Base-by-base conservation (phyloP, 1,140 invertebrate species). In the Drosophila nebulosa region DNA sequence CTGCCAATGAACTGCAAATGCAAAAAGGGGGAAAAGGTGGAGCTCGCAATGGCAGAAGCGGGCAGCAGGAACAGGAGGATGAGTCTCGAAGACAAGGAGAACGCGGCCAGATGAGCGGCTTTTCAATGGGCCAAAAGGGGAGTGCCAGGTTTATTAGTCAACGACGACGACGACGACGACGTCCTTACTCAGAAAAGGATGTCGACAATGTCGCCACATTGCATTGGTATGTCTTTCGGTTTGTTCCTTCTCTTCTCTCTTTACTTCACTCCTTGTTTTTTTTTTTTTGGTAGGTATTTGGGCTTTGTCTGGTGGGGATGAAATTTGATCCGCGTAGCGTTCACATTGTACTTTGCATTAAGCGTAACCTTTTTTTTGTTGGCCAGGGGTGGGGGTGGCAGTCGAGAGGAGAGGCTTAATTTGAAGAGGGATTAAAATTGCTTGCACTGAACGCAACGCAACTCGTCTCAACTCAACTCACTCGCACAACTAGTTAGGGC, bases 1-100 rank as follows among this genome's bases (percentile, higher is more conserved):
- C 86, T 88, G 88, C 86, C 86, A 90, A 90, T 90, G 86, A 90
- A 90, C 86, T 90, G 86, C 72, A 69, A 89, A 78, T 57, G 65
- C 36, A 65, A 64, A 65, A 64, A 27, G 42, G 53, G 50, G 42
- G 14, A 22, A 16, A 39, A 62, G 36, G 18, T 3, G 30, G 42
- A 7, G 64, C 22, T 4, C 32, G 36, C 56, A 60, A 64, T 50
- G 52, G 67, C 32, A 56, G 63, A 56, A 76, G 50, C 39, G 32
- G 27, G 32, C n/a, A 14, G 24, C 50, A 35, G 27, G 16, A 35
- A 35, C 14, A 57, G 42, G 16, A 59, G 36, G 21, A 56, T 22
- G 24, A 55, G 18, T 27, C 39, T 18, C 4, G 39, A 42, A 42
- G 39, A 46, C 39, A 46, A 46, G 39, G 9, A 46, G 39, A 46